These are phyloP conservation scores for Syngnathus floridae DNA, from an alignment of 2,113 vertebrate genomes.

Conservation along the genomic window DNA sequence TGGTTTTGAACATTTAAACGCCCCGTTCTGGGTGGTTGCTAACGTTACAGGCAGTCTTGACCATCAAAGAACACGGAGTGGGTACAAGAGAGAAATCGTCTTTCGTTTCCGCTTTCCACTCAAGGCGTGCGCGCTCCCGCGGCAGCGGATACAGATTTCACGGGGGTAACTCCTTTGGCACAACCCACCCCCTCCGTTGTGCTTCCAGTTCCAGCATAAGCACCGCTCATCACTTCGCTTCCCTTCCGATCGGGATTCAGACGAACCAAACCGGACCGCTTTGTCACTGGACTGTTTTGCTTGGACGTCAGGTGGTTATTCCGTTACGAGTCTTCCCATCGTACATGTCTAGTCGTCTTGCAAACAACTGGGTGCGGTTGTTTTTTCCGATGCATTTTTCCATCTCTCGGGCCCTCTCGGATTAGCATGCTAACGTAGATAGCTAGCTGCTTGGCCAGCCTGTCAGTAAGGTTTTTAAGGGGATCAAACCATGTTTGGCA, in stretches of 20 bases:
- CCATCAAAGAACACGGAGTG: not conserved
- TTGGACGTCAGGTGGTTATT: conserved; percentile 46
- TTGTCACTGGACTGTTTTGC: not conserved
- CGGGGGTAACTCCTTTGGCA: no score
- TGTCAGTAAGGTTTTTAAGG: conserved; percentile 8
- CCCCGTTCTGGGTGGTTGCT: conserved; percentile 59
- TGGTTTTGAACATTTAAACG: conserved; percentile 11
- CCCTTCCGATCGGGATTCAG: not conserved
- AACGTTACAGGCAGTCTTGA: conserved; percentile 44
- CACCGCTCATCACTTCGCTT: conserved; percentile 25
- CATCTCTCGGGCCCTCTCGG: conserved; percentile 6
- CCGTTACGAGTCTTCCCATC: not conserved
- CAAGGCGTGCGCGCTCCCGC: no score
- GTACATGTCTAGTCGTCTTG: not conserved
- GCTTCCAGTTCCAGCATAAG: conserved; percentile 53
- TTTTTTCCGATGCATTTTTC: not conserved
- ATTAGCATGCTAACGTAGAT: conserved; percentile 4
- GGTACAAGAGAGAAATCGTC: not conserved
- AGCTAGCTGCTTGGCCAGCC: not conserved
- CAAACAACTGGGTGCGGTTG: not conserved
- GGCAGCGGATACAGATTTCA: no score
- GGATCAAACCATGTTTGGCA: conserved; percentile 10
- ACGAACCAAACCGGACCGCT: conserved; percentile 15
- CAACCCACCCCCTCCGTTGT: no score
- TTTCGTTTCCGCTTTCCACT: not conserved